Base-by-base conservation (phyloP, 2,797 vertebrate species). In the Macropus fuliginosus region DNA sequence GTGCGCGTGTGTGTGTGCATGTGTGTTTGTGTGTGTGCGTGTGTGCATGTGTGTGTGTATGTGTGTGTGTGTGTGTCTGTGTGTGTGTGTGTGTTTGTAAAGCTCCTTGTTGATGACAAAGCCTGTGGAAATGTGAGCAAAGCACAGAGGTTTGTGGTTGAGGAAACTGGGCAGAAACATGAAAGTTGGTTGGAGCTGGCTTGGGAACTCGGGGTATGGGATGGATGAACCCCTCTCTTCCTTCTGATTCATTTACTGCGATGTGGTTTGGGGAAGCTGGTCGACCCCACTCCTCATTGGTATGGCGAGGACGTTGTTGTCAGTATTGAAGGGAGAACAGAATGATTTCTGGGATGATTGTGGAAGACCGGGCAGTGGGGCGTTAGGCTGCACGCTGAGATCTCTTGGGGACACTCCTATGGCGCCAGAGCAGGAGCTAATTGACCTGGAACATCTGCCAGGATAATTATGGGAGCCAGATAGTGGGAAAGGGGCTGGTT, bases 401-500 rank as follows among this genome's bases (percentile, higher is more conserved):
- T 81, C 74, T 81, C 74, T 27, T 46, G 74, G 74, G 74, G 74
- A 81, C 74, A 81, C 40, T 81, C 74, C 40, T 81, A 81, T 46
- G 74, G 74, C 74, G 74, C 74, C 74, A 81, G 74, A 81, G 74
- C 40, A 27, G 74, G 74, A 81, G 66, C 74, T 81, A 81, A 81
- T 81, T 81, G 74, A 81, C 74, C 74, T 46, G 74, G 74, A 81
- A 46, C 74, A 81, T 81, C 74, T 81, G 74, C 74, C 74, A 81
- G 74, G 40, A 81, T 81, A 81, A 81, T 81, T 81, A 81, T 81
- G 74, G 74, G 21, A 81, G 74, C 74, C 74, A 81, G 74, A 81
- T 81, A 81, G 74, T 81, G 74, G 74, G 74, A 81, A 81, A 46
- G 74, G 21, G 40, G 40, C 74, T 81, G 74, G 74, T 81, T 81